Base-by-base conservation (phyloP, 1,140 invertebrate genomes). In the Saccostrea cuccullata region DNA sequence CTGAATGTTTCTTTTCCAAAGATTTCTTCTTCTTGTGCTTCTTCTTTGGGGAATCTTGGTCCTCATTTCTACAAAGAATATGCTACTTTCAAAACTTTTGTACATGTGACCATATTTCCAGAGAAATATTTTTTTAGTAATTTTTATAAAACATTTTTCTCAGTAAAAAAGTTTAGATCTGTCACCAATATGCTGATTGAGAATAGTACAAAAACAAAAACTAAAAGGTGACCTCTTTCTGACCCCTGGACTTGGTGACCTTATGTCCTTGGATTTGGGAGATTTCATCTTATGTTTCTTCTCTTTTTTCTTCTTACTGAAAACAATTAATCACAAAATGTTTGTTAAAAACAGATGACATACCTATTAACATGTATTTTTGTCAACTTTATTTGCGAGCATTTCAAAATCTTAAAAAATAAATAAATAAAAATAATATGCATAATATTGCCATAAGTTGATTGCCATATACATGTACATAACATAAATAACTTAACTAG, bases 11-110 rank as follows among this genome's bases (percentile, higher is more conserved):
- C 55, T 88, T 89, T 36, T 88, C 85, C 5, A 89, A 15, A 36
- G 87, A 89, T 84, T 91, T 90, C 67, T 90, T 90, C 77, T 92
- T 92, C 88, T 92, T 92, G 83, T 92, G 90, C 58, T 92, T 91
- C 56, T 89, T 91, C 70, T 90, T 90, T n/a, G 87, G 87, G 15
- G 82, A 36, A 15, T 86, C 84, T 82, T 90, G 86, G 36, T 91
- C 82, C 47, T 55, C 55, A 83, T 15, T 55, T 83, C 40, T 83
- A 17, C 3, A n/a, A n/a, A 15, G 1, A 20, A 9, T 30, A 13
- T 0, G 13, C 4, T 47, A 47, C 47, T 47, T 47, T 47, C 47
- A 47, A 47, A 47, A 47, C 47, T 47, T 47, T 47, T 47, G 30
- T 36, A 36, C 30, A 36, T 36, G 30, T 2, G 2, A 36, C 30